Percentiles rank a stretch among this genome's conserved stretches.
Evolutionary conservation across 2,888 invertebrate genomes (phyloP).

Genomic region (Xanthorhoe spadicearia): DNA sequence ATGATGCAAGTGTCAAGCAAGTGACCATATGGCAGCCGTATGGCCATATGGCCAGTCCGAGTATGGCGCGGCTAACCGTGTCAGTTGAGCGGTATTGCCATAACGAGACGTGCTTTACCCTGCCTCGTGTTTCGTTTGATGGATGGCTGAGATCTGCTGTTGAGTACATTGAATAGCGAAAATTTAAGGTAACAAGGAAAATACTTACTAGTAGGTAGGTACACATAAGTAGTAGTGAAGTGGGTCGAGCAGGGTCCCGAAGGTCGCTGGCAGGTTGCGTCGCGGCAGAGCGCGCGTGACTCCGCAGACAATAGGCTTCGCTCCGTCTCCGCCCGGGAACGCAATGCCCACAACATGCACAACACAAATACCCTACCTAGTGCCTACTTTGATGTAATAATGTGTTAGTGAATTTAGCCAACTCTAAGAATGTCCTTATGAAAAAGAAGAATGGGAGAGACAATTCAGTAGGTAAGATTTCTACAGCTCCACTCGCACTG

Average conservation of each 20-base stretch:
- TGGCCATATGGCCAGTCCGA: conserved; percentile 51
- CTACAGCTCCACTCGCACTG: too few relatives aligned
- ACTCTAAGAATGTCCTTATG: too few relatives aligned
- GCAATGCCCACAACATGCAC: not conserved
- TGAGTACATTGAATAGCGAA: not conserved
- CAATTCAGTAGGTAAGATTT: too few relatives aligned
- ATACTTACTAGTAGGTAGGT: not conserved
- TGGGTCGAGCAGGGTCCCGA: conserved; percentile 26
- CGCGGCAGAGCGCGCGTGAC: conserved; percentile 25
- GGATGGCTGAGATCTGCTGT: conserved; percentile 24
- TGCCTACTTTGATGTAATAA: too few relatives aligned
- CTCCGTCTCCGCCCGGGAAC: conserved; percentile 2
- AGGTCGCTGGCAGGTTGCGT: conserved; percentile 37
- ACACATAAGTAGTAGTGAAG: conserved; percentile 2
- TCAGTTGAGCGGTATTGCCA: conserved; percentile 40
- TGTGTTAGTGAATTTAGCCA: too few relatives aligned
- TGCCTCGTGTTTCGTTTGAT: conserved; percentile 20
- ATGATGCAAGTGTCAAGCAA: conserved; percentile 25
- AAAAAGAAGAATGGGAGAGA: too few relatives aligned
- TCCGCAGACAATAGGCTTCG: conserved; percentile 16
- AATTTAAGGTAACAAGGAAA: not conserved
- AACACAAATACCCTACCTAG: too few relatives aligned
- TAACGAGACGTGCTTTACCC: conserved; percentile 33
- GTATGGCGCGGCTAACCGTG: conserved; percentile 47
- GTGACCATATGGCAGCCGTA: conserved; percentile 51